These are phyloP conservation scores for Radopholus similis DNA, from an alignment of 1,140 invertebrate species.

Conservation along the genomic window DNA sequence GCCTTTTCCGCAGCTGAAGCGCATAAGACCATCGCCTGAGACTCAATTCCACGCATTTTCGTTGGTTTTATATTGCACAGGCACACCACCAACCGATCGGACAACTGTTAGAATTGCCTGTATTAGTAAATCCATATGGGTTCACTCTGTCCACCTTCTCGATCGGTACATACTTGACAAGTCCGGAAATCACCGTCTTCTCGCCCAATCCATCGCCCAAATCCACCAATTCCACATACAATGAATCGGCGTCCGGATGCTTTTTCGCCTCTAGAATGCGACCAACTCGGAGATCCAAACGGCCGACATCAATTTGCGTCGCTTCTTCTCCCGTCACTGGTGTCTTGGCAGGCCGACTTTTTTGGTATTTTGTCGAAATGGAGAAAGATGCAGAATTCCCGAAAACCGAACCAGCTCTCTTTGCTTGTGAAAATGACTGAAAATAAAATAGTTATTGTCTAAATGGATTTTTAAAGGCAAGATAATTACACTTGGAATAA, in stretches of 20 bases:
- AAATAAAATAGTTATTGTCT: too few species aligned
- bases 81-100: conserved; percentile 61
- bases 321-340: too few species aligned
- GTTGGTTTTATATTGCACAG: conserved; percentile 65
- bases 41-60: conserved; percentile 64
- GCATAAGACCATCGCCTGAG: conserved; percentile 65
- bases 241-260: conserved; percentile 82
- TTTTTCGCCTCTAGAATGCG: conserved; percentile 75
- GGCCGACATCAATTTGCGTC: conserved; percentile 56
- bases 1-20: conserved; percentile 64
- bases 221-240: conserved; percentile 86
- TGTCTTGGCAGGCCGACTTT: too few species aligned
- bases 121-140: neutral
- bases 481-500: too few species aligned
- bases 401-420: too few species aligned
- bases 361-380: too few species aligned
- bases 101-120: conserved; percentile 43
- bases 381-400: too few species aligned
- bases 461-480: too few species aligned
- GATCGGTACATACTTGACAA: conserved; percentile 78
- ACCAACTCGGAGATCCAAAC: conserved; percentile 77
- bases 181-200: conserved; percentile 80
- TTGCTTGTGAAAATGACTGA: too few species aligned
- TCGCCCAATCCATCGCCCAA: conserved; percentile 74
- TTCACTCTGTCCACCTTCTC: conserved; percentile 62